Evolutionary conservation across 2,113 vertebrate genomes (phyloP), one percentile per base, ranked within the genome.

Genomic region (Diadophis punctatus): DNA sequence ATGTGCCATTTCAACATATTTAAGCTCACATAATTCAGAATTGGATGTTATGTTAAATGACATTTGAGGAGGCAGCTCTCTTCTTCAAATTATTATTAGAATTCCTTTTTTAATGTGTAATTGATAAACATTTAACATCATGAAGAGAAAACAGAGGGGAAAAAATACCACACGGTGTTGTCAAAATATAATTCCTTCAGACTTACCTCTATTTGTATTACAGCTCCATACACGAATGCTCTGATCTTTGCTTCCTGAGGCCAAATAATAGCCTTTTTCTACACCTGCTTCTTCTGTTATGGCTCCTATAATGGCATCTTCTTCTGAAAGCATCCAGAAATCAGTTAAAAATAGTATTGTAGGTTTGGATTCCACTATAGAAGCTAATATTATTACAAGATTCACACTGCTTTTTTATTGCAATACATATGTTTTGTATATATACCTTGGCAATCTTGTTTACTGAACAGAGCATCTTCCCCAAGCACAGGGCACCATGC

Each of bases 161-260:
- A 91, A 58, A 4, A 74, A 11, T 25, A 20, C 14, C 10, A 51
- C 48, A n/a, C 12, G 51, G 49, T 2, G 1, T 0, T 39, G 22
- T 34, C 2, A 2, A 0, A 93, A 34, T 27, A 92, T 74, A 51
- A 86, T 68, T 87, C 60, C 2, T 20, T 22, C 0, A 53, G 10
- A 90, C 97, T 96, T 90, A 99, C 99, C 98, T 98, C 98, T 98
- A 92, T 98, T 98, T 95, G 96, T 98, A 5, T 97, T 96, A 16
- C 97, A 97, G 97, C 98, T 99, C 99, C 99, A 99, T 91, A 99
- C 97, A 48, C 98, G 98, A 43, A 99, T 90, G 0, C 98, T 99
- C 96, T 99, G 99, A 96, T 99, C 99, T 97, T 98, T 99, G 97
- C 99, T 99, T 87, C 99, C 99, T 0, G 99, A 99, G 4, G 98